Conservation (phyloP, 2,888 invertebrate genomes). For the Drosophila nigricruria region DNA sequence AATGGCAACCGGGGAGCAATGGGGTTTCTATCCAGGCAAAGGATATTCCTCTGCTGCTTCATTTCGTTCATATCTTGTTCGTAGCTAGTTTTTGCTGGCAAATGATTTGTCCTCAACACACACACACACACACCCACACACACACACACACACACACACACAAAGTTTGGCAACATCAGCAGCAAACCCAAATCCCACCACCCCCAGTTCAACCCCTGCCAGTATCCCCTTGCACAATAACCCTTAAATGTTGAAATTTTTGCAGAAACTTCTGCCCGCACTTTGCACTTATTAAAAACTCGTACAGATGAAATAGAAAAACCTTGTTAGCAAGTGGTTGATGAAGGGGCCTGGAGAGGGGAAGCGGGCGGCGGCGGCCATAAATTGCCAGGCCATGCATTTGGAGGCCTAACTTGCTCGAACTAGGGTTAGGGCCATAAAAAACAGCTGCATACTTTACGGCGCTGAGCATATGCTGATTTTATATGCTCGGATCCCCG, state of each 20-base stretch:
- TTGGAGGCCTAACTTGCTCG: conserved; percentile 65
- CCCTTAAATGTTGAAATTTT: conserved; percentile 48
- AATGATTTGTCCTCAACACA: conserved; percentile 66
- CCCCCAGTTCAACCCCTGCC: conserved; percentile 8
- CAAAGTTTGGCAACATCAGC: conserved; percentile 52
- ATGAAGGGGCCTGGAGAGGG: background rate
- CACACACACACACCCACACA: conserved; percentile 27
- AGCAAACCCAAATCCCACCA: background rate
- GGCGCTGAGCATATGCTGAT: conserved; percentile 71
- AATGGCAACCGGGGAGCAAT: background rate
- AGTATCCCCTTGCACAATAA: conserved; percentile 35
- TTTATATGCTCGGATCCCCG: conserved; percentile 50
- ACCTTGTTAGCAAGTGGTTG: conserved; percentile 28
- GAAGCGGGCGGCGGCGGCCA: conserved; percentile 25
- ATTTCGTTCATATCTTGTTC: conserved; percentile 32
- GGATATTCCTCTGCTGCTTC: conserved; percentile 32
- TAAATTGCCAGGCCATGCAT: conserved; percentile 60
- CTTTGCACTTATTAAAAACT: conserved; percentile 78
- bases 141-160: conserved; percentile 11
- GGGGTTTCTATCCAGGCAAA: conserved; percentile 1
- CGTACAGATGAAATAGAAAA: conserved; percentile 64
- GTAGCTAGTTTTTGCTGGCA: conserved; percentile 43
- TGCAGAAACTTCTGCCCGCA: conserved; percentile 60
- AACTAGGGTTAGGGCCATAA: conserved; percentile 69
- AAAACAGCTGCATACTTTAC: conserved; percentile 79